phyloP scores from a whole-genome alignment of 2,113 vertebrate species.

The Ictidomys tridecemlineatus region DNA sequence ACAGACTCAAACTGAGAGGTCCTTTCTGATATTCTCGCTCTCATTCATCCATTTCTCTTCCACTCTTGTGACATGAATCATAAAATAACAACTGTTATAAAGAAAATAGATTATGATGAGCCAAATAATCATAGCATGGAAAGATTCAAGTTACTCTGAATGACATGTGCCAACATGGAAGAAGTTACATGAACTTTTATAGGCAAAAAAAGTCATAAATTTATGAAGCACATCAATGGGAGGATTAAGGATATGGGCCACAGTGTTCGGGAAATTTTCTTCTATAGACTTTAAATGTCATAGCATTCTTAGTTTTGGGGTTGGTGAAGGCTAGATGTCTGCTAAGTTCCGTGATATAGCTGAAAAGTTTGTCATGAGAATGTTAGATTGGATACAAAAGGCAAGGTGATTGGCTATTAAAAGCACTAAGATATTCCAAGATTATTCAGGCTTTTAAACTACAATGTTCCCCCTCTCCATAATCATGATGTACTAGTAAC shows the following conservation, averaged over 20 bases:
- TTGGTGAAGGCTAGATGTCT: not conserved
- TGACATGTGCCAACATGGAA: too few species aligned
- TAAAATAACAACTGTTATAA: too few species aligned
- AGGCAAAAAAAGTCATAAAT: too few species aligned
- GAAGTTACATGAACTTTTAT: too few species aligned
- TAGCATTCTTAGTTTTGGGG: not conserved
- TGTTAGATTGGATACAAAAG: not conserved
- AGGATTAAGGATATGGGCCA: too few species aligned
- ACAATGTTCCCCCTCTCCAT: not conserved
- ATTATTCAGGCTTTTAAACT: not conserved
- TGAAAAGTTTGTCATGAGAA: not conserved
- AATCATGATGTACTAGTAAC: not conserved
- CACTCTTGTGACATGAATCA: not conserved
- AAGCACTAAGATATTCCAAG: too few species aligned
- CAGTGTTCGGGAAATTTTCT: too few species aligned
- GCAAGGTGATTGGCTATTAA: not conserved
- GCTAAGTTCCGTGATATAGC: not conserved
- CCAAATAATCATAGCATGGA: too few species aligned
- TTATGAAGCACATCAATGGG: too few species aligned
- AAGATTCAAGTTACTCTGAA: too few species aligned
- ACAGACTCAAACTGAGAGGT: not conserved
- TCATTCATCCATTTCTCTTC: not conserved
- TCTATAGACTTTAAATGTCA: not conserved
- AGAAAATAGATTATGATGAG: too few species aligned
- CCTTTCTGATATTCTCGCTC: not conserved